These are phyloP conservation scores for Schlechtendalia chinensis DNA, from an alignment of 1,140 invertebrate genomes.

Conservation along the genomic window DNA sequence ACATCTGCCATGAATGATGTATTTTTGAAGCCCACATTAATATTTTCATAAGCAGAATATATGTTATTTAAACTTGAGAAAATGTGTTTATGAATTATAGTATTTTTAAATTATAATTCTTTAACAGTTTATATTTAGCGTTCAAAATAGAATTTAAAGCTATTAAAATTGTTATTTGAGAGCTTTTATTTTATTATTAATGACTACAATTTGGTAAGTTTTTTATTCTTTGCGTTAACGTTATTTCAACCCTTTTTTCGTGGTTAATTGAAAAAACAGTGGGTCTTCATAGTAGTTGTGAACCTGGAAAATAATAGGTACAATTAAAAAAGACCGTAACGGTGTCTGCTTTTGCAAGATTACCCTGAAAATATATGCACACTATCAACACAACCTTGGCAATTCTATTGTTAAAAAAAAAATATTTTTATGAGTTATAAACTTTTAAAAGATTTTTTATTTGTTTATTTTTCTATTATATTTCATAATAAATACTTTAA, in stretches of 20 bases:
- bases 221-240: conserved; percentile 88
- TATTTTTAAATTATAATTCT: conserved; percentile 39
- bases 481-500: conserved; percentile 4
- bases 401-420: conserved; percentile 38
- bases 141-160: conserved; percentile 35
- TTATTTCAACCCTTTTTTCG: conserved; percentile 63
- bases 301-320: conserved; percentile 44
- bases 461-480: background rate
- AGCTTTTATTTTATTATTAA: conserved; percentile 44
- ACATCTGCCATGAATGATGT: conserved; percentile 2
- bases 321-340: conserved; percentile 44
- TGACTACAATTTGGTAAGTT: conserved; percentile 54
- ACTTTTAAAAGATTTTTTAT: conserved; percentile 28
- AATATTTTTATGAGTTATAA: conserved; percentile 3
- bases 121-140: conserved; percentile 39
- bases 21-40: conserved; percentile 21
- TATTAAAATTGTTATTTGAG: conserved; percentile 37
- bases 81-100: conserved; percentile 31
- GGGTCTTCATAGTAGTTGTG: conserved; percentile 33
- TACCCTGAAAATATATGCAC: conserved; percentile 35
- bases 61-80: conserved; percentile 24
- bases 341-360: conserved; percentile 45
- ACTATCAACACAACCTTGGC: conserved; percentile 22
- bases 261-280: conserved; percentile 59
- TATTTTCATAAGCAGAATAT: background rate